A percentile compares a stretch with the other conserved stretches of the same genome.
phyloP scores from a whole-genome alignment of 37 sponge, comb jelly and placozoan genomes.

The Haliclona indistincta region DNA sequence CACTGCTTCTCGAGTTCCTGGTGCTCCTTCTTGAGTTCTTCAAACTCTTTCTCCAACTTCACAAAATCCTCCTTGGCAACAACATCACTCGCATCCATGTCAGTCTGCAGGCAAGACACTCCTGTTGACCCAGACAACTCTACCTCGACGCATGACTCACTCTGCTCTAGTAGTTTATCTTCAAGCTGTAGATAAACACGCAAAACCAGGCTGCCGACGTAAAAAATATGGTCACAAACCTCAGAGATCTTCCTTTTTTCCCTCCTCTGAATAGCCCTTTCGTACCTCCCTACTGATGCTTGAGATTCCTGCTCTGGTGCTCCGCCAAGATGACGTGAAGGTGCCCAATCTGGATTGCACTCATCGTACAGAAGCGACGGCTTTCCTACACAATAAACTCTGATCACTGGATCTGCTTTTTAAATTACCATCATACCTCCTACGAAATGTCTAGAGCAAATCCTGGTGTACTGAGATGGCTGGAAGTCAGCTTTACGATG shows the following conservation, averaged over 20 bases:
- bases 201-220: no score
- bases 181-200: not conserved
- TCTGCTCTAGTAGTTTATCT: not conserved
- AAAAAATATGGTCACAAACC: no score
- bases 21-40: not conserved
- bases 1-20: no score
- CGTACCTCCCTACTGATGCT: not conserved
- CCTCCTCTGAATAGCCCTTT: no score
- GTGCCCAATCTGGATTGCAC: slow-evolving; percentile 57
- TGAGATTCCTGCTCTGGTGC: not conserved
- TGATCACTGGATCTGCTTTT: no score
- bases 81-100: not conserved
- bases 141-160: no score
- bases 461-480: not conserved
- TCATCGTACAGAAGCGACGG: slow-evolving; percentile 35
- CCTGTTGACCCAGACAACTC: not conserved
- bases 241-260: no score
- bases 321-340: slow-evolving; percentile 29
- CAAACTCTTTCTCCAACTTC: not conserved
- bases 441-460: slow-evolving; percentile 56
- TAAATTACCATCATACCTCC: slow-evolving; percentile 10
- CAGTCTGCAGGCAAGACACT: not conserved
- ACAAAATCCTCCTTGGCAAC: not conserved
- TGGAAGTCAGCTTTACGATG: slow-evolving; percentile 15
- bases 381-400: no score